A percentile compares a stretch with the other conserved stretches of the same genome.
These are phyloP conservation scores for Dorcus hopei DNA, from an alignment of 2,888 invertebrate genomes.

Conservation along the genomic window DNA sequence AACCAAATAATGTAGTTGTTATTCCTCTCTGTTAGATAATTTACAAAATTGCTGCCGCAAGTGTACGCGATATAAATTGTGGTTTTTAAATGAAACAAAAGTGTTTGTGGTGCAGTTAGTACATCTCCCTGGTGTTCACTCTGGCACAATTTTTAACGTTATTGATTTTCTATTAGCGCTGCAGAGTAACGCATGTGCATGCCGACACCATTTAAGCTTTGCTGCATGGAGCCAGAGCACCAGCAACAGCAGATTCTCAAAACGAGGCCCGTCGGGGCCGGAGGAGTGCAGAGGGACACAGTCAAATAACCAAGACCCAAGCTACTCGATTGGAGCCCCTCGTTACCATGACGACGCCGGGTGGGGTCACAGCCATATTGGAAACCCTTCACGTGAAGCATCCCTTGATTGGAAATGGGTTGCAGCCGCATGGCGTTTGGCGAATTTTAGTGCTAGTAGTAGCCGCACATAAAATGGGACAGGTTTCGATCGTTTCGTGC, in stretches of 20 bases:
- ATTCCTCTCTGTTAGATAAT: no score
- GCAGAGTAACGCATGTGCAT: slow-evolving; percentile 36
- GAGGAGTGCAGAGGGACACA: slow-evolving; percentile 26
- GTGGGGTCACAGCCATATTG: slow-evolving; percentile 49
- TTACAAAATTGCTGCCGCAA: no score
- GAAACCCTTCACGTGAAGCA: slow-evolving; percentile 26
- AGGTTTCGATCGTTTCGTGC: background rate
- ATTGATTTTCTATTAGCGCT: slow-evolving; percentile 30
- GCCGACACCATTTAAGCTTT: slow-evolving; percentile 14
- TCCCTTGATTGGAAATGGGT: slow-evolving; percentile 19
- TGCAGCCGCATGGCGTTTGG: slow-evolving; percentile 16
- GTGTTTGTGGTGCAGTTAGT: no score
- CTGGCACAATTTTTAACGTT: slow-evolving; percentile 16
- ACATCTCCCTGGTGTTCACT: background rate
- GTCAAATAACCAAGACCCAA: slow-evolving; percentile 36
- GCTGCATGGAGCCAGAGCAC: slow-evolving; percentile 16
- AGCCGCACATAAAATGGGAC: background rate
- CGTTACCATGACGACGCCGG: slow-evolving; percentile 45
- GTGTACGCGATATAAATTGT: no score
- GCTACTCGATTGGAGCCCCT: slow-evolving; percentile 41
- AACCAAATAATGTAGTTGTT: no score
- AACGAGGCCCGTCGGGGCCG: slow-evolving; percentile 13
- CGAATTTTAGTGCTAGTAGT: slow-evolving; percentile 9
- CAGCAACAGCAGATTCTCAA: slow-evolving; percentile 4
- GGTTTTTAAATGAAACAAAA: no score